Percentiles rank a stretch among this genome's conserved stretches.
phyloP scores from a whole-genome alignment of 2,797 vertebrate species.

The Microhierax caerulescens region DNA sequence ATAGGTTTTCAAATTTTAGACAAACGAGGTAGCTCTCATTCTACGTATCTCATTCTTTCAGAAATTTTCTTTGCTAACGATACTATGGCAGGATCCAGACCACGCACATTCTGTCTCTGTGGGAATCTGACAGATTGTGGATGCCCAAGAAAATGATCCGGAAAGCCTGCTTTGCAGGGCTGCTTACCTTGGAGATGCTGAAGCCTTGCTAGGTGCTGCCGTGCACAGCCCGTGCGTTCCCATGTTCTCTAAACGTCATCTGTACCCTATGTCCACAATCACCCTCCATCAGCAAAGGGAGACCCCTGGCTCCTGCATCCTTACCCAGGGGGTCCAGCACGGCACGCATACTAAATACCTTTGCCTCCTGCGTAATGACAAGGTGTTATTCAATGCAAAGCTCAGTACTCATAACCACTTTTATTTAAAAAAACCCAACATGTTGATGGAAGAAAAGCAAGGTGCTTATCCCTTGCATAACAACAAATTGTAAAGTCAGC shows the following conservation, averaged over 20 bases:
- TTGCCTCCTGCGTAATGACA: rapidly evolving
- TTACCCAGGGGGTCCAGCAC: rapidly evolving
- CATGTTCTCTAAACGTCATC: background rate
- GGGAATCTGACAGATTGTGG: background rate
- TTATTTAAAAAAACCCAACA: background rate
- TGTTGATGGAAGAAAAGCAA: background rate
- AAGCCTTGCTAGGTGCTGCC: background rate
- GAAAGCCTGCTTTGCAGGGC: background rate
- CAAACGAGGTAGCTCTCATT: conserved; percentile 46
- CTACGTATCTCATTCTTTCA: conserved; percentile 10
- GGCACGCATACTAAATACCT: background rate
- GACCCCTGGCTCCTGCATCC: background rate
- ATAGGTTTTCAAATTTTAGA: conserved; percentile 66
- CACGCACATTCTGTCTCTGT: background rate
- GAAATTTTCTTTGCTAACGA: conserved; percentile 9
- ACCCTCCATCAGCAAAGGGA: background rate
- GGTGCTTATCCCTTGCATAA: background rate
- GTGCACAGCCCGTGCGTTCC: background rate
- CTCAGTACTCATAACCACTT: background rate
- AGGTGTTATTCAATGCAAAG: background rate
- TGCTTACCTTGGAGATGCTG: background rate
- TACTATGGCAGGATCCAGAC: background rate
- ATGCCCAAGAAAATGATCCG: background rate
- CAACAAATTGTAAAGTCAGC: background rate
- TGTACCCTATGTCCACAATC: background rate